Percentiles rank a stretch among this genome's conserved stretches.
phyloP scores from a whole-genome alignment of 1,140 invertebrate species.

The Stegodyphus dumicola region DNA sequence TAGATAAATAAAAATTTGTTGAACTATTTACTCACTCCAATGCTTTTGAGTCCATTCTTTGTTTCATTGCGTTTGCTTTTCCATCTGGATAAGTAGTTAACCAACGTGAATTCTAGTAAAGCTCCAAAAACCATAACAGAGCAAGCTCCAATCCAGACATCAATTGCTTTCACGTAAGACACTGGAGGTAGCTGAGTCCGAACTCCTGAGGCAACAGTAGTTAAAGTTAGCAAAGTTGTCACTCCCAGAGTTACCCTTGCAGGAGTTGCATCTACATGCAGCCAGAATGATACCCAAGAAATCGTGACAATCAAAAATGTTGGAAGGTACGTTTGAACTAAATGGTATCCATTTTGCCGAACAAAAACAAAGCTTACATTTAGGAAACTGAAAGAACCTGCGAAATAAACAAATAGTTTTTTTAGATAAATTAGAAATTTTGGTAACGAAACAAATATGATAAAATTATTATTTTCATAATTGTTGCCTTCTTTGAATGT shows the following conservation, averaged over 20 bases:
- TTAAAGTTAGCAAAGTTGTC: slow-evolving; percentile 67
- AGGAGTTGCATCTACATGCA: slow-evolving; percentile 87
- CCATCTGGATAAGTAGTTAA: slow-evolving; percentile 64
- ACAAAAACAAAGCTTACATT: slow-evolving; percentile 62
- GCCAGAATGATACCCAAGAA: slow-evolving; percentile 92
- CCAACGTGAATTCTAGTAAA: slow-evolving; percentile 67
- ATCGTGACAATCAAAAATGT: slow-evolving; percentile 88
- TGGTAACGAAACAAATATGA: too few relatives aligned
- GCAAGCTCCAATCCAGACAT: slow-evolving; percentile 67
- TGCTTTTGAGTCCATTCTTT: slow-evolving; percentile 12
- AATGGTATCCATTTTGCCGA: slow-evolving; percentile 77
- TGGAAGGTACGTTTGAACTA: slow-evolving; percentile 91
- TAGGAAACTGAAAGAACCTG: slow-evolving; percentile 63
- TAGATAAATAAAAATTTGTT: too few relatives aligned
- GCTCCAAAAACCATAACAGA: slow-evolving; percentile 67
- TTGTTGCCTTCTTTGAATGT: too few relatives aligned
- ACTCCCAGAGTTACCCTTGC: slow-evolving; percentile 69
- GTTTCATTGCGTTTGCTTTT: slow-evolving; percentile 52
- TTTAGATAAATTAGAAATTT: too few relatives aligned
- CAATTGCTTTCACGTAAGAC: slow-evolving; percentile 67
- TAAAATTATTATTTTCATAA: too few relatives aligned
- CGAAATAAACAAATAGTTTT: too few relatives aligned
- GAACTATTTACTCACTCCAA: slow-evolving; percentile 28
- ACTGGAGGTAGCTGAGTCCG: slow-evolving; percentile 66
- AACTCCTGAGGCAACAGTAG: slow-evolving; percentile 65